Evolutionary conservation across 2,888 invertebrate genomes (phyloP), one percentile per base, ranked within the genome.

Genomic region (Trichopria drosophilae): DNA sequence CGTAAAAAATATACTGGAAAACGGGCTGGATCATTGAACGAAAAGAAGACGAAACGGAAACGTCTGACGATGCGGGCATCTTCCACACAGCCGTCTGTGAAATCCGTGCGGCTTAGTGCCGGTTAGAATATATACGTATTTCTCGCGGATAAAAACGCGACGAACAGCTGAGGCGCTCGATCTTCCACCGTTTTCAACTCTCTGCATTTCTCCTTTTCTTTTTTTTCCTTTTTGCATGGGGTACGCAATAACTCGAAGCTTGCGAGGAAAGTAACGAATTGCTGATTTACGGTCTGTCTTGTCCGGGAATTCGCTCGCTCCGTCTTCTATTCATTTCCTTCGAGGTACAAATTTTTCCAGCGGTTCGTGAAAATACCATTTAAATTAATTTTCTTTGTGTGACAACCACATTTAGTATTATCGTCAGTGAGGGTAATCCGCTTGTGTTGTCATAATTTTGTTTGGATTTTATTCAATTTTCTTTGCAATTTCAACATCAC

Each of bases 91-190:
- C 61, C 69, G 64, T 49, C 64, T 64, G 67, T 72, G 71, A 72
- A 73, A 69, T 72, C 72, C 66, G 57, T 62, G 62, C 62, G 68
- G 69, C 69, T 72, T 73, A 72, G 68, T 65, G 64, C 60, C 63
- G 65, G 72, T 71, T 73, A 72, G 73, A 72, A 73, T 72, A 73
- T 55, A 54, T 53, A 51, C 55, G 47, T 37, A 46, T 43, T 29
- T 69, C 67, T 65, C 62, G 64, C 62, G 64, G 58, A 64, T 68
- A 72, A 73, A 73, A 73, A 72, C 63, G 66, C 66, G 59, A 49
- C 64, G 64, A 67, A 65, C 72, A 68, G 69, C 71, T 71, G 73
- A 73, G 69, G 67, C 68, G 69, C 71, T 72, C 67, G 61, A 66
- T 64, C 60, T 48, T 48, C 43, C 36, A 44, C 40, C 44, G 12